Percentiles rank a stretch among this genome's conserved stretches.
These are phyloP conservation scores for Microcaecilia unicolor DNA, from an alignment of 2,797 vertebrate species.

Conservation along the genomic window DNA sequence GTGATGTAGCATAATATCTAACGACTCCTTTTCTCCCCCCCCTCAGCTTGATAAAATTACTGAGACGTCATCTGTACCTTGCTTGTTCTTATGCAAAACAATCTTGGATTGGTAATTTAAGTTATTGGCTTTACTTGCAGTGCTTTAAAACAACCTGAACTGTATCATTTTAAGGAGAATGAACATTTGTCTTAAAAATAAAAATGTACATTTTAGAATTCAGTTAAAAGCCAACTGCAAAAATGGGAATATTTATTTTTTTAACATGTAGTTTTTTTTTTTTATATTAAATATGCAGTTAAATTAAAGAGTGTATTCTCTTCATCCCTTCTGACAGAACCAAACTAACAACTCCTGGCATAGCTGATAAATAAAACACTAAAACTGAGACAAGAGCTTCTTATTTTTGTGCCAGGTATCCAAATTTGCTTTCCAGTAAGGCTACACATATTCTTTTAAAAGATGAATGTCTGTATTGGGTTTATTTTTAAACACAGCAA, in stretches of 20 bases:
- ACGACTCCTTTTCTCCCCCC: too few species aligned
- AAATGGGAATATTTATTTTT: constrained; percentile 51
- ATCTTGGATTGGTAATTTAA: constrained; percentile 24
- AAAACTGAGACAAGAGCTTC: too few species aligned
- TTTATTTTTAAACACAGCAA: too few species aligned
- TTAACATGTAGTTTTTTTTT: constrained; percentile 57
- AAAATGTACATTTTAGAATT: constrained; percentile 54
- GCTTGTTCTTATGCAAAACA: constrained; percentile 41
- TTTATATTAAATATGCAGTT: constrained; percentile 55
- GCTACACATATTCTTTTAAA: too few species aligned
- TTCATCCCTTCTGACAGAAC: constrained; percentile 36
- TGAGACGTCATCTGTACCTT: constrained; percentile 35
- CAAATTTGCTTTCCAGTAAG: too few species aligned
- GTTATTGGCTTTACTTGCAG: constrained; percentile 48
- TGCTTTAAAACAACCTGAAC: constrained; percentile 46
- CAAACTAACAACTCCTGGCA: too few species aligned
- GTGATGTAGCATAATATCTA: too few species aligned
- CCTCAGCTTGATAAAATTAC: too few species aligned
- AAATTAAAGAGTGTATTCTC: constrained; percentile 42
- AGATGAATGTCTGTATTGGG: too few species aligned
- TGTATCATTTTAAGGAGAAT: constrained; percentile 47
- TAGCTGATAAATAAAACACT: too few species aligned
- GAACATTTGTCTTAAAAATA: constrained; percentile 50
- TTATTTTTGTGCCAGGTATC: too few species aligned
- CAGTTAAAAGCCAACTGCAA: constrained; percentile 50